These are phyloP conservation scores for Anorthoa munda DNA, from an alignment of 2,888 invertebrate genomes.

Conservation along the genomic window DNA sequence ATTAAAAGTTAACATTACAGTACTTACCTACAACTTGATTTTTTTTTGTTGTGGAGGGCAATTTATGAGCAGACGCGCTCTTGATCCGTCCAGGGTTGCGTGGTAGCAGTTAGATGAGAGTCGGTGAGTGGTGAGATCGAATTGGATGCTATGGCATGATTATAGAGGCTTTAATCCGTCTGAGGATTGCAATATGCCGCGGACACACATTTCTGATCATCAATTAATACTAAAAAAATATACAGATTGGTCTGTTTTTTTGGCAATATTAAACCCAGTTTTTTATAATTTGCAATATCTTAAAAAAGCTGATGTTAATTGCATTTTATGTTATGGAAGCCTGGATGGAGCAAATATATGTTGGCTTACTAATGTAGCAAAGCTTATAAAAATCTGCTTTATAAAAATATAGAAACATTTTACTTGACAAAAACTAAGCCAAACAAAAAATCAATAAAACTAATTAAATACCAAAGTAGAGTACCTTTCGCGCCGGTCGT, in stretches of 20 bases:
- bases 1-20: too few species aligned
- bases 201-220: not conserved
- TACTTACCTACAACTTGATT: too few species aligned
- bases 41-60: too few species aligned
- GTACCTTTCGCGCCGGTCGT: slow-evolving; percentile 73
- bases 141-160: too few species aligned
- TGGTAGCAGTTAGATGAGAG: too few species aligned
- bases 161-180: not conserved
- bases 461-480: slow-evolving; percentile 74
- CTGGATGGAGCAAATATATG: not conserved
- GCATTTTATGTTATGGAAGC: not conserved
- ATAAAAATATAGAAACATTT: not conserved
- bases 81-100: too few species aligned
- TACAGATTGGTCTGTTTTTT: too few species aligned
- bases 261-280: too few species aligned
- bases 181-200: not conserved
- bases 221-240: not conserved
- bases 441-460: slow-evolving; percentile 45
- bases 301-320: too few species aligned
- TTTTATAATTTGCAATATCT: too few species aligned
- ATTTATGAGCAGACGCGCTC: too few species aligned
- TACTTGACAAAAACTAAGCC: not conserved
- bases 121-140: too few species aligned
- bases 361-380: not conserved
- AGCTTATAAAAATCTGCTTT: not conserved